A percentile compares a stretch with the other conserved stretches of the same genome.
These are phyloP conservation scores for Polymixis flavicincta DNA, from an alignment of 2,888 invertebrate genomes.

Conservation along the genomic window DNA sequence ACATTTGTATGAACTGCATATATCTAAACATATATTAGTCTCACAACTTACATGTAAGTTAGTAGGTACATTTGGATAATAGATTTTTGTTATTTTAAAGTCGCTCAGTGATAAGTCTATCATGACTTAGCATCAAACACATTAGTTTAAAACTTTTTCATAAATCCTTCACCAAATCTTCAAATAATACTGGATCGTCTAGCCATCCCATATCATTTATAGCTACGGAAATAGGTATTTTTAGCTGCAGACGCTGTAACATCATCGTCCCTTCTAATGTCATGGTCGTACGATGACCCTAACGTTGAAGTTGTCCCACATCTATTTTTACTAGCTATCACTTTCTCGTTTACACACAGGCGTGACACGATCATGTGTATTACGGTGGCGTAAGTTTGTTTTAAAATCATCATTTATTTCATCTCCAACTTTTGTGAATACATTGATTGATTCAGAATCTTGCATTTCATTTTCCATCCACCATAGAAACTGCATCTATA, in stretches of 20 bases:
- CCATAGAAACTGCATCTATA: neutral
- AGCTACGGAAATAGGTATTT: neutral
- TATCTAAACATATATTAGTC: conserved; percentile 46
- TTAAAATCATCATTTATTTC: neutral
- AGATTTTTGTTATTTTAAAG: conserved; percentile 5
- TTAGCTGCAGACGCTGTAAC: conserved; percentile 2
- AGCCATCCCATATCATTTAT: neutral
- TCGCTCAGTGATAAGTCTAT: conserved; percentile 48
- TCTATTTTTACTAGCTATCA: neutral
- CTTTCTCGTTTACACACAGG: conserved; percentile 30
- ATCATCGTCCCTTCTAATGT: conserved; percentile 8
- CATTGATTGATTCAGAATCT: neutral
- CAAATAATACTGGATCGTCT: neutral
- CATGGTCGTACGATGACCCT: conserved; percentile 28
- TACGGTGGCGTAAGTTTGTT: neutral
- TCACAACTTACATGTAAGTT: conserved; percentile 35
- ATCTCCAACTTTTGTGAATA: neutral
- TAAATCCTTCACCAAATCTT: neutral
- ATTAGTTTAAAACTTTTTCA: neutral
- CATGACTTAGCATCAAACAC: neutral
- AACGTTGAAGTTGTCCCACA: neutral
- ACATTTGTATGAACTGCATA: conserved; percentile 25
- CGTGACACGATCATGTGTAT: neutral
- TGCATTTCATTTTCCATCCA: neutral
- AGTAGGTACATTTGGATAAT: conserved; percentile 29